Conservation (phyloP, 2,888 invertebrate genomes). For the Osedax frankpressi region DNA sequence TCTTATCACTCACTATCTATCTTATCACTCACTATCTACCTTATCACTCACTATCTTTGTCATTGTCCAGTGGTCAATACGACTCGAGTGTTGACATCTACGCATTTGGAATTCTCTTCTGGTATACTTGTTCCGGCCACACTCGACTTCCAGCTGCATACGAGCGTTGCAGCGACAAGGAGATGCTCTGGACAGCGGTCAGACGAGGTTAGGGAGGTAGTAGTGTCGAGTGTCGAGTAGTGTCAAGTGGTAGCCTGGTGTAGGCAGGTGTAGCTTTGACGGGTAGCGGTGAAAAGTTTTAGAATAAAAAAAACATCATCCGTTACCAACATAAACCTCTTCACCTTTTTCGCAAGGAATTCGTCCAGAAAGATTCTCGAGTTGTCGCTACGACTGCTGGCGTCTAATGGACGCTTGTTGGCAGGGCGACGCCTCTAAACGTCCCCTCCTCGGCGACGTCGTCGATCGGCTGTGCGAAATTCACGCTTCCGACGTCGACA, state of each 20-base stretch:
- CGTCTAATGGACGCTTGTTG: slow-evolving; percentile 70
- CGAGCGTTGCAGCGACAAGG: slow-evolving; percentile 70
- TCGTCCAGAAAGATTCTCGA: slow-evolving; percentile 63
- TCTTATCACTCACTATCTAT: no score
- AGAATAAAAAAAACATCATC: slow-evolving; percentile 6
- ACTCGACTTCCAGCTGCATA: slow-evolving; percentile 61
- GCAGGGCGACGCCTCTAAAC: slow-evolving; percentile 60
- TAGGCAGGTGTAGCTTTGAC: background rate
- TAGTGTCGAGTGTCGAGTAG: background rate
- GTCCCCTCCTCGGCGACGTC: slow-evolving; percentile 68
- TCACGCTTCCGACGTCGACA: background rate
- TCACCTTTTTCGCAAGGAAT: slow-evolving; percentile 52
- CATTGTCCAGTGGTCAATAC: slow-evolving; percentile 54
- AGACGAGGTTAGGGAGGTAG: slow-evolving; percentile 65
- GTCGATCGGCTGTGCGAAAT: slow-evolving; percentile 48
- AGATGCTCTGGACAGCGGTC: slow-evolving; percentile 71
- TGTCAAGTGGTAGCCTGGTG: no score
- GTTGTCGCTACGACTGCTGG: slow-evolving; percentile 70
- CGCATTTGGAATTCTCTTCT: slow-evolving; percentile 76
- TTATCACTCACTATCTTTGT: background rate
- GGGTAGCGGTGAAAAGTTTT: background rate
- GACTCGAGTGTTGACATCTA: slow-evolving; percentile 74
- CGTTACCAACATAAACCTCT: slow-evolving; percentile 16
- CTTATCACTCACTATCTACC: no score
- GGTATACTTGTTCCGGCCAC: slow-evolving; percentile 76